phyloP scores from a whole-genome alignment of 2,797 vertebrate genomes.

The Borostomias antarcticus region DNA sequence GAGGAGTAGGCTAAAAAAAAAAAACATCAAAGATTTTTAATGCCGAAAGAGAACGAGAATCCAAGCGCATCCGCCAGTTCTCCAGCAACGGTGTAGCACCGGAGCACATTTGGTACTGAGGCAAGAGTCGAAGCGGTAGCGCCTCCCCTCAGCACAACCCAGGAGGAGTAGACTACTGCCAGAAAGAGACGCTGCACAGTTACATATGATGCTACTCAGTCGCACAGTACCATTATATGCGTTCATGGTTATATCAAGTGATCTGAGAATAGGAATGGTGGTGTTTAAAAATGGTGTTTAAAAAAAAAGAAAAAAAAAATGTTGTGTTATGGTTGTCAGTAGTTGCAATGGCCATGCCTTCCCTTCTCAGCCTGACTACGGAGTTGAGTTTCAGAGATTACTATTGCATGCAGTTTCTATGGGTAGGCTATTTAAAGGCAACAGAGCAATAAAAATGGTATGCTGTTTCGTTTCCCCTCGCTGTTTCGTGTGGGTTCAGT shows the following conservation, averaged over 20 bases:
- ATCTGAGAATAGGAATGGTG: too few relatives aligned
- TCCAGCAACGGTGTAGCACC: conserved; percentile 29
- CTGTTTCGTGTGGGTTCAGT: background rate
- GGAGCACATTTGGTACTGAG: conserved; percentile 32
- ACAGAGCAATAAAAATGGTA: conserved; percentile 17
- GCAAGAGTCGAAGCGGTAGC: conserved; percentile 41
- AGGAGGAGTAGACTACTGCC: conserved; percentile 15
- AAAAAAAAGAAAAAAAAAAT: too few relatives aligned
- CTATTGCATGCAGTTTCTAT: too few relatives aligned
- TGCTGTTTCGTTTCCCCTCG: too few relatives aligned
- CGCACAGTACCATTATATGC: background rate
- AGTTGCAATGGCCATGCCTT: too few relatives aligned
- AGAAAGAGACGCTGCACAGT: conserved; percentile 31
- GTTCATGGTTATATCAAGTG: too few relatives aligned
- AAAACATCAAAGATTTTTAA: conserved; percentile 40
- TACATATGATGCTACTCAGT: background rate
- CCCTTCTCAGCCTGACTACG: too few relatives aligned
- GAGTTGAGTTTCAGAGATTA: too few relatives aligned
- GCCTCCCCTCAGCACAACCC: conserved; percentile 41
- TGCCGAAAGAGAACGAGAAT: conserved; percentile 40
- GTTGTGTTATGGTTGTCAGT: too few relatives aligned
- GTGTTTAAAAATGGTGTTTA: too few relatives aligned
- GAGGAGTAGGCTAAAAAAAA: conserved; percentile 25
- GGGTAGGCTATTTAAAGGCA: background rate
- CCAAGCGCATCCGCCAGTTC: conserved; percentile 3